Conservation (phyloP, 1,140 invertebrate genomes). For the Homalodisca vitripennis region DNA sequence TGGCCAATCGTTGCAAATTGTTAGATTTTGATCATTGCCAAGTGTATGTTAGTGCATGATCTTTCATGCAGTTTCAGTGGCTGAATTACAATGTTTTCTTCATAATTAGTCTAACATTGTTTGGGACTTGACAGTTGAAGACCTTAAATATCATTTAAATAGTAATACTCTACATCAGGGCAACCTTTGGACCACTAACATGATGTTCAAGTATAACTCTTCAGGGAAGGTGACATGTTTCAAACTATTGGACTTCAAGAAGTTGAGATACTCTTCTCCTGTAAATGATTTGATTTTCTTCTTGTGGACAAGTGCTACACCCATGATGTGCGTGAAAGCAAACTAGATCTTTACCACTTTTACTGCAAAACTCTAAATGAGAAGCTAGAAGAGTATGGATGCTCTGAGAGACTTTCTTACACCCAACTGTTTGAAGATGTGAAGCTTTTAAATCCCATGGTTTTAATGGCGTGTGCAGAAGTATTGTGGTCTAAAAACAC, state of each 20-base stretch:
- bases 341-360: not conserved
- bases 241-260: constrained; percentile 64
- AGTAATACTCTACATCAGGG: constrained; percentile 63
- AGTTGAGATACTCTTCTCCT: constrained; percentile 53
- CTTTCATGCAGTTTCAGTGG: too few relatives aligned
- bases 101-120: too few relatives aligned
- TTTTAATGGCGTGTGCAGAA: too few relatives aligned
- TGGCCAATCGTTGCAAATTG: too few relatives aligned
- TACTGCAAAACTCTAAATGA: not conserved
- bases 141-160: too few relatives aligned
- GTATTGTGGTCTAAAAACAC: too few relatives aligned
- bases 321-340: not conserved
- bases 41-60: too few relatives aligned
- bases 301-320: constrained; percentile 52
- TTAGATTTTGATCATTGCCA: too few relatives aligned
- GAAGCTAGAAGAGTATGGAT: not conserved
- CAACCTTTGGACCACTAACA: constrained; percentile 65
- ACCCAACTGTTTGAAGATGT: not conserved
- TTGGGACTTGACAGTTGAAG: too few relatives aligned
- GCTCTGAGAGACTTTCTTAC: not conserved
- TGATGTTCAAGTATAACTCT: constrained; percentile 59
- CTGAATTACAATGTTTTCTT: too few relatives aligned
- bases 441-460: not conserved
- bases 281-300: constrained; percentile 58
- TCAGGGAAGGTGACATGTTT: constrained; percentile 50